Evolutionary conservation across 2,797 vertebrate species (phyloP), one percentile per base, ranked within the genome.

Genomic region (Chrysocyon brachyurus): DNA sequence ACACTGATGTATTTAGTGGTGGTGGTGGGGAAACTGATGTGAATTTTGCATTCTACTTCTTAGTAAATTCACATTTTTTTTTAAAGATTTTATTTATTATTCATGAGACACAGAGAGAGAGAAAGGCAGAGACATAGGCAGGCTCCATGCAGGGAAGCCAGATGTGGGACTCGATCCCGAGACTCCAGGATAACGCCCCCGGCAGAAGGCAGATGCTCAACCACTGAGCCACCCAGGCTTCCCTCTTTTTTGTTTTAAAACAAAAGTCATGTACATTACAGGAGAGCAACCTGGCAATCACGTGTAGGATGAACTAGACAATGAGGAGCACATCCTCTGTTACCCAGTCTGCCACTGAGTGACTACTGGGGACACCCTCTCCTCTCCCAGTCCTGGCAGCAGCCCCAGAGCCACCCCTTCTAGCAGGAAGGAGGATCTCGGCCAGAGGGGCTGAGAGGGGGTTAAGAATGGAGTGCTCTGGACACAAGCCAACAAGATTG

Each of bases 261-360:
- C 10, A 31, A 86, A 90, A 46, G 22, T 5, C 0, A 0, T 16
- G 5, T 46, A 19, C 59, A 22, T 8, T 3, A 46, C 40, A 31
- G n/a, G 12, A 61, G 3, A 59, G 24, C 17, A 36, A 15, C 33
- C 28, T 9, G 40, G 57, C 31, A 15, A 9, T 5, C 92, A 24
- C 3, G 11, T 1, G 12, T 1, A 12, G 15, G 73, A 14, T 1
- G 6, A 17, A 22, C 1, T 8, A 1, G 31, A 31, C 56, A 28
- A 19, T 0, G 0, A 64, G 31, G 36, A 59, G 17, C 52, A 3
- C 59, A 4, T 28, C 19, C 82, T 54, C 17, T 46, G 66, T 24
- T 12, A 0, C 63, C 59, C 52, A 2, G 33, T 36, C 3, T 73
- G 64, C n/a, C n/a, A 33, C 19, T 17, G n/a, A 22, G 15, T 11